Percentiles rank a stretch among this genome's conserved stretches.
Conservation (phyloP, 2,888 invertebrate genomes). For the Amaurobius ferox region DNA sequence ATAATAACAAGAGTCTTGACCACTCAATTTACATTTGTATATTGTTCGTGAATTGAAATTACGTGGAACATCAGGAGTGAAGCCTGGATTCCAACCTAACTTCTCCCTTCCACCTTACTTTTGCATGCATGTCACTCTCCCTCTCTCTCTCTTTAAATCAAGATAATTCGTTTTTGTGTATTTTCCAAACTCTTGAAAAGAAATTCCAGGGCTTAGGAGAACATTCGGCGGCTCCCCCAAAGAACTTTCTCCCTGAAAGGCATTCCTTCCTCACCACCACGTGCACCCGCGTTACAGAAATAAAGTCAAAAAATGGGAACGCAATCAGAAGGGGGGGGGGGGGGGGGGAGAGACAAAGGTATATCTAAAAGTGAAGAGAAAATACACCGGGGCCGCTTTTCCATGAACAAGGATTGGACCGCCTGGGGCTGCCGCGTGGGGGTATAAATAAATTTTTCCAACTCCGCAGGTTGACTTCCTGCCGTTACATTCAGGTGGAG, state of each 20-base stretch:
- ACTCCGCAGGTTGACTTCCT: conserved; percentile 41
- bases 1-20: no score
- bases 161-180: no score
- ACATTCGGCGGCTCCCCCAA: neutral
- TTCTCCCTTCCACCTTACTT: no score
- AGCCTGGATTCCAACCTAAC: no score
- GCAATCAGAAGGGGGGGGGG: neutral
- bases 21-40: no score
- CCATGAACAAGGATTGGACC: neutral
- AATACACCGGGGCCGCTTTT: neutral
- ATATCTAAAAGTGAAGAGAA: conserved; percentile 10
- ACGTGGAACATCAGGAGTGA: no score
- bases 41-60: no score
- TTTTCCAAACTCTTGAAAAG: neutral
- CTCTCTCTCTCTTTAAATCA: no score
- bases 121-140: no score
- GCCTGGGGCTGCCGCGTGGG: neutral
- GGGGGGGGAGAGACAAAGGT: conserved; percentile 1
- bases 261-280: neutral
- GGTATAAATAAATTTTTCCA: conserved; percentile 36
- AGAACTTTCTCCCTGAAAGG: neutral
- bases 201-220: neutral
- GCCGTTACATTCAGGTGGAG: conserved; percentile 4
- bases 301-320: neutral
- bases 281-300: neutral